Evolutionary conservation across 2,888 invertebrate genomes (phyloP).

Genomic region (Drosophila kuntzei): DNA sequence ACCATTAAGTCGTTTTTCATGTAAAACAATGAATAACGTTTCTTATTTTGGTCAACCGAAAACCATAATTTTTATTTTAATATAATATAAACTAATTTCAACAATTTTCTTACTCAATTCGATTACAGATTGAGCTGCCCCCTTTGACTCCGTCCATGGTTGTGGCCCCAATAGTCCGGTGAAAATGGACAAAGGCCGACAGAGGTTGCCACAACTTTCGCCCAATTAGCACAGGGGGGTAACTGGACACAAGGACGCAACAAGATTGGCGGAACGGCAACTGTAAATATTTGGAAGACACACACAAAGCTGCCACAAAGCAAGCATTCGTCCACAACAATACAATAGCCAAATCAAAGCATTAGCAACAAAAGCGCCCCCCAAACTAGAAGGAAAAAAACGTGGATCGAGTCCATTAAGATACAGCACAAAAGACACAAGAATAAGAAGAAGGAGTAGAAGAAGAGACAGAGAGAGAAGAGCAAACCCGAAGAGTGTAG

Average conservation of each 20-base stretch:
- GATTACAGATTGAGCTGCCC: slow-evolving; percentile 26
- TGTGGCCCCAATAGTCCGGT: slow-evolving; percentile 61
- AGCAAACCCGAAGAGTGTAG: slow-evolving; percentile 10
- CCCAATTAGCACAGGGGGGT: slow-evolving; percentile 69
- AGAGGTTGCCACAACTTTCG: slow-evolving; percentile 74
- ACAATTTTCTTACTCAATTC: slow-evolving; percentile 3
- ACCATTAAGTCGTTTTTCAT: no score
- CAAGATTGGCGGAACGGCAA: slow-evolving; percentile 46
- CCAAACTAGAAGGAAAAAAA: background rate
- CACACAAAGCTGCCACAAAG: slow-evolving; percentile 39
- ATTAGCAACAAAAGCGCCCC: slow-evolving; percentile 66
- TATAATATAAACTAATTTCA: background rate
- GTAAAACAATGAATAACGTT: no score
- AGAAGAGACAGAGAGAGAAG: background rate
- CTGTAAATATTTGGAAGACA: slow-evolving; percentile 70
- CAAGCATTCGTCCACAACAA: slow-evolving; percentile 38
- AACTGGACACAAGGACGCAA: slow-evolving; percentile 25
- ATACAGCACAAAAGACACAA: slow-evolving; percentile 28
- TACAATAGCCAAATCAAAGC: slow-evolving; percentile 51
- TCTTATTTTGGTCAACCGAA: no score
- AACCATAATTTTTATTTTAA: no score
- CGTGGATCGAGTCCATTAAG: slow-evolving; percentile 70
- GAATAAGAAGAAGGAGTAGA: slow-evolving; percentile 1
- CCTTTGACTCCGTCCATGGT: slow-evolving; percentile 68
- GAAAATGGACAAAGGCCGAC: slow-evolving; percentile 80